Conservation (phyloP, 92 coral and sea anemone species). For the Parazoanthus swiftii region DNA sequence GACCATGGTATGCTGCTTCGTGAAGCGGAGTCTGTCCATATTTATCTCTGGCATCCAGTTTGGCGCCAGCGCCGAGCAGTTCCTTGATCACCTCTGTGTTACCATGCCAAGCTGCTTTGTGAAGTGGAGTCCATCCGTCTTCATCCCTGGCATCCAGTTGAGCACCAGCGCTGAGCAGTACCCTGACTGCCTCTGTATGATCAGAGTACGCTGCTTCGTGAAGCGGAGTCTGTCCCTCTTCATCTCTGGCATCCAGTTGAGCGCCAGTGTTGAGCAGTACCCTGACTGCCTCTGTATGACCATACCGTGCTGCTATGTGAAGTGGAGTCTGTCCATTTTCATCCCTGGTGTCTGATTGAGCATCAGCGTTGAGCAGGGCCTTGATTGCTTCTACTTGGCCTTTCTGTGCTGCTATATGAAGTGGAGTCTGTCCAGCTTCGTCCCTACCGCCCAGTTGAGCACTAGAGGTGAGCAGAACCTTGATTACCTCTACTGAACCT, state of each 20-base stretch:
- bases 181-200: not conserved
- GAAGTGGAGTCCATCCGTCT: slow-evolving; percentile 10
- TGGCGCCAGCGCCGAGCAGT: not conserved
- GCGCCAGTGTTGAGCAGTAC: not conserved
- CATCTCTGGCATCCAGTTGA: not conserved
- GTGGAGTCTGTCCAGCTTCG: not conserved
- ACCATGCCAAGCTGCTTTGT: not conserved
- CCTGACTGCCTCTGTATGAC: not conserved
- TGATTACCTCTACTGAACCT: not conserved
- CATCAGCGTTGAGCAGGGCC: too few relatives aligned
- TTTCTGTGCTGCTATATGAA: not conserved
- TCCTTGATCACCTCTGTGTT: not conserved
- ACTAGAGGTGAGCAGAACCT: not conserved
- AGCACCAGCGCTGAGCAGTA: too few relatives aligned
- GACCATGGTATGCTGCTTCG: not conserved
- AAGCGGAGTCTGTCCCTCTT: not conserved
- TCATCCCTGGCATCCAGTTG: not conserved
- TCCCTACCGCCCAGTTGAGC: not conserved
- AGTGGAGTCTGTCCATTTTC: not conserved
- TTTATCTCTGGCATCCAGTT: not conserved
- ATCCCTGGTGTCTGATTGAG: not conserved
- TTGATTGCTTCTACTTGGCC: not conserved
- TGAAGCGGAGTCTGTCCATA: not conserved
- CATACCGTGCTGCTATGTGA: not conserved
- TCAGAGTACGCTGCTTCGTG: not conserved